phyloP scores from a whole-genome alignment of 2,888 invertebrate species.

The Dioctria linearis region DNA sequence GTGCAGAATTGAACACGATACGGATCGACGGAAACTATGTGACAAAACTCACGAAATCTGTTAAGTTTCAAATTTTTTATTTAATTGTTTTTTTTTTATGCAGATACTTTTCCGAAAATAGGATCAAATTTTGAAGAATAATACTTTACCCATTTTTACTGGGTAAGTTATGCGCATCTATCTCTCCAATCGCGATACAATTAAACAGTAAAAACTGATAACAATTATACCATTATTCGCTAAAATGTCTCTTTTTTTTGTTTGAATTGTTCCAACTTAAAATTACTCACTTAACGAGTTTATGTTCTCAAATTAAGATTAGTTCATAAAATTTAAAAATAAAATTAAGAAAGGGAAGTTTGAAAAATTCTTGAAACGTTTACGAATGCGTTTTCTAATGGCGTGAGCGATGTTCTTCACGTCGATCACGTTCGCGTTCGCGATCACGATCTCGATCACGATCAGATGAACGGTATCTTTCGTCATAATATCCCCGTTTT shows the following conservation, averaged over 20 bases:
- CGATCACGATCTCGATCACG: constrained; percentile 78
- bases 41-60: background rate
- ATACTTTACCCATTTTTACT: constrained; percentile 26
- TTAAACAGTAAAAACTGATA: background rate
- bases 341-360: constrained; percentile 27
- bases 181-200: constrained; percentile 9
- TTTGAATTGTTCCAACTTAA: constrained; percentile 17
- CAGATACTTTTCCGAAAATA: constrained; percentile 7
- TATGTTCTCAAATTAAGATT: constrained; percentile 1
- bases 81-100: background rate
- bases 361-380: constrained; percentile 7
- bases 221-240: background rate
- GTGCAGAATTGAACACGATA: background rate
- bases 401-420: constrained; percentile 81
- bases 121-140: background rate
- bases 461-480: constrained; percentile 83
- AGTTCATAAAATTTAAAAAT: constrained; percentile 25
- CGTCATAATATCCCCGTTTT: constrained; percentile 85
- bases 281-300: constrained; percentile 25
- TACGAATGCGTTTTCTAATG: constrained; percentile 71
- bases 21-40: background rate
- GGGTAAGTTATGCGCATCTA: constrained; percentile 25
- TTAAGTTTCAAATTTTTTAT: background rate
- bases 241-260: background rate
- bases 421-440: constrained; percentile 78